Base-by-base conservation (phyloP, 1,140 invertebrate genomes). In the Brachionus sp. region DNA sequence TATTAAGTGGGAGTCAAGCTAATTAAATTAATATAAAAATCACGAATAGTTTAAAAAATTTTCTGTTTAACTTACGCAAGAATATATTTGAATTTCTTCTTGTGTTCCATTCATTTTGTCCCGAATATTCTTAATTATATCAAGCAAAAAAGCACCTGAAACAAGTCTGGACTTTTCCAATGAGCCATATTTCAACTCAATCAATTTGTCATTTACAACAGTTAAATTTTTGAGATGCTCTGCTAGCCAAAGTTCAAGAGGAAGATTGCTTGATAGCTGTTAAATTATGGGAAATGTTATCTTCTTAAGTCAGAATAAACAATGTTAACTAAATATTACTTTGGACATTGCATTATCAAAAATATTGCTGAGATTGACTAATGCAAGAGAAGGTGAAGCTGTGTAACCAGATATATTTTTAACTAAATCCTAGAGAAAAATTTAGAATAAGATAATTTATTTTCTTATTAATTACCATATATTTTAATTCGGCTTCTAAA, bases 61-160 rank as follows among this genome's bases (percentile, higher is more conserved):
- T 35, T 73, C 0, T 75, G 3, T 75, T 3, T 46, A 50, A 62
- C 7, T 80, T 80, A 80, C 77, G 10, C 7, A 39, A 9, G 77
- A 62, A 42, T 80, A 80, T 10, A 80, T 5, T 35, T 37, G 33
- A 4, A 80, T 19, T 35, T 80, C 77, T 1, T 80, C 35, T 23
- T 19, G 23, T n/a, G 50, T 62, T 5, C 77, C 77, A 62, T 62
- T 66, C 77, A 80, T 62, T 80, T 80, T 80, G n/a, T 39, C 35
- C 10, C 50, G 19, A 13, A 80, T 80, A 19, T 66, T 57, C 39
- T 42, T 57, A 29, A 80, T 66, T 25, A 80, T 80, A 62, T 80
- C 77, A 12, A 80, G 33, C 13, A 80, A 66, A 42, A 80, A 10
- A 7, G 35, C 39, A 39, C 77, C 77, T 62, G 77, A 37, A 16